phyloP scores from a whole-genome alignment of 1,140 invertebrate species.

The Heliconius hermathena region DNA sequence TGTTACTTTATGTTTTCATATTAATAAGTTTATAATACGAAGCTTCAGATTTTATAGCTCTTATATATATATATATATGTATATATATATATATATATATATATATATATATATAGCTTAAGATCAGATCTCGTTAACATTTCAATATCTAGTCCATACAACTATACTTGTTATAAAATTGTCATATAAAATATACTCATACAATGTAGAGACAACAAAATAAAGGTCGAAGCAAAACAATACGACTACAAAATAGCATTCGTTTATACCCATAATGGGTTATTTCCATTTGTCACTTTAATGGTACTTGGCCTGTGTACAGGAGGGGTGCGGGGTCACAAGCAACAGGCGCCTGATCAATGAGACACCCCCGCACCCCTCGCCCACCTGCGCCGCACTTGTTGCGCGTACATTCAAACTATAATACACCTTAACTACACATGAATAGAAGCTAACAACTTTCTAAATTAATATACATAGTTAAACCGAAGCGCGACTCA shows the following conservation, averaged over 20 bases:
- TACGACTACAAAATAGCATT: constrained; percentile 15
- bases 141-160: not conserved
- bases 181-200: no score
- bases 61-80: no score
- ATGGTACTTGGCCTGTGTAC: constrained; percentile 39
- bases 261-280: constrained; percentile 39
- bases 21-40: not conserved
- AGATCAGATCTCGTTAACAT: not conserved
- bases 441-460: constrained; percentile 24
- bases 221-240: not conserved
- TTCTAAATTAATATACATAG: constrained; percentile 31
- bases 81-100: no score
- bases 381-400: constrained; percentile 70
- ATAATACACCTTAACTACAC: constrained; percentile 25
- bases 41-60: no score
- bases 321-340: constrained; percentile 45
- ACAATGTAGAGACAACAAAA: no score
- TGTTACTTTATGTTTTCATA: not conserved
- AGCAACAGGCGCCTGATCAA: constrained; percentile 77
- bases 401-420: constrained; percentile 60
- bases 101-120: no score
- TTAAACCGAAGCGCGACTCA: constrained; percentile 15
- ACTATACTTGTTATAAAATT: no score
- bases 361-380: constrained; percentile 52
- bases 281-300: constrained; percentile 52